Evolutionary conservation across 2,888 invertebrate species (phyloP), one percentile per base, ranked within the genome.

Genomic region (Rhimphoctona megacephalus): DNA sequence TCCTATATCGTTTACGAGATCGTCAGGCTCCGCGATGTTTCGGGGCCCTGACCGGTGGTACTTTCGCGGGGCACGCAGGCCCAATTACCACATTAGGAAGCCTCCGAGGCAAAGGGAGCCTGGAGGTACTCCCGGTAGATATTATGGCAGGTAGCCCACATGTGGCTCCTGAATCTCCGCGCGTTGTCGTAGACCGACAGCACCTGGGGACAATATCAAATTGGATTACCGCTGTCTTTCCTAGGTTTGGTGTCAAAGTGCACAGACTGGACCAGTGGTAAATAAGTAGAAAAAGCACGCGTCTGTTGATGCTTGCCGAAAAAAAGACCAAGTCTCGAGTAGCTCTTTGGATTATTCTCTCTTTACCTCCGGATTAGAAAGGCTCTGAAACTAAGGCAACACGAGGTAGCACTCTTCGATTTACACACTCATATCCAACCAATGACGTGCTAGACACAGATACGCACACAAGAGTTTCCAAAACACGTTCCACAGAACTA

Each of bases 1-100:
- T 73, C 14, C 36, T 11, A 30, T 8, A 70, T 19, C 49, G 49
- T 25, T 46, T 46, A 30, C 25, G 70, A 17, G 46, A 61, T 30
- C 61, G 30, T 19, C 64, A 17, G 19, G 25, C 39, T 22, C 19
- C 46, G 11, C 11, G 19, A 33, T 61, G 43, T 43, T 61, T 36
- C 5, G 19, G 46, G 64, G 66, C 49, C 64, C 77, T 43, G 73
- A 57, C 66, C 84, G 69, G 72, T 78, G 84, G 79, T 85, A 76
- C 76, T 19, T 43, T 69, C 70, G 39, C 46, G 67, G 54, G 39
- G 70, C 88, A 88, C 88, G 88, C 88, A 88, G 85, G 61, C 72
- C 73, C 88, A 86, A 88, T 88, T 88, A 88, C 85, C 85, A 82
- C 72, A 88, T 88, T 83, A 86, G 69, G 82, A 73, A 11, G 76